Evolutionary conservation across 2,888 invertebrate species (phyloP), one percentile per base, ranked within the genome.

Genomic region (Dicyrtoma fusca): DNA sequence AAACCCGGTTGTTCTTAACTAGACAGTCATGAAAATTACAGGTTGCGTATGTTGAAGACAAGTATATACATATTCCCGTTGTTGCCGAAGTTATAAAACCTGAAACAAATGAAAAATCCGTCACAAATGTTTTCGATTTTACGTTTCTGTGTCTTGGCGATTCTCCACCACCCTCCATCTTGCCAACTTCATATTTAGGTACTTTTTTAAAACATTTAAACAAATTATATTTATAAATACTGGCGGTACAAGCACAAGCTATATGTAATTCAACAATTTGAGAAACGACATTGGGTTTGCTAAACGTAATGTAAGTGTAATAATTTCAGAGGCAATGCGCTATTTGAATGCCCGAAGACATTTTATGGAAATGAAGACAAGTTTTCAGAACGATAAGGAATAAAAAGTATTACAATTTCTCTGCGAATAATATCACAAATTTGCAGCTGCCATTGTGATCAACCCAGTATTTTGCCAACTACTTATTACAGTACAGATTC

Each of bases 71-170:
- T 84, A 86, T 91, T 57, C 87, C 88, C 78, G 89, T 91, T 0
- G 87, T 88, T 76, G 90, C 90, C 0, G 89, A 90, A 82, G 88
- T 89, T 23, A 86, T 87, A 69, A 86, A 90, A 81, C 86, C 89
- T 0, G 82, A 83, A 45, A 86, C 86, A 0, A 87, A 87, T 8
- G 83, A 84, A 63, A 86, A 85, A 75, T 85, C 86, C 26, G 89
- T 90, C 4, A 89, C 91, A 1, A 92, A 92, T 83, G 86, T 88
- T n/a, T 91, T 92, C 81, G 88, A 91, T 81, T 90, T 89, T 81
- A 91, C 91, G 0, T 90, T 88, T 81, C 84, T 86, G 74, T 84
- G 86, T 0, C 83, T 85, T 0, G 84, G 85, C 62, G 80, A 84
- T 1, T 87, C 65, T 13, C 44, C 68, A 14, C 73, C 75, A 13